A percentile compares a stretch with the other conserved stretches of the same genome.
phyloP scores from a whole-genome alignment of 2,113 vertebrate species.

The Cyprinus carpio region DNA sequence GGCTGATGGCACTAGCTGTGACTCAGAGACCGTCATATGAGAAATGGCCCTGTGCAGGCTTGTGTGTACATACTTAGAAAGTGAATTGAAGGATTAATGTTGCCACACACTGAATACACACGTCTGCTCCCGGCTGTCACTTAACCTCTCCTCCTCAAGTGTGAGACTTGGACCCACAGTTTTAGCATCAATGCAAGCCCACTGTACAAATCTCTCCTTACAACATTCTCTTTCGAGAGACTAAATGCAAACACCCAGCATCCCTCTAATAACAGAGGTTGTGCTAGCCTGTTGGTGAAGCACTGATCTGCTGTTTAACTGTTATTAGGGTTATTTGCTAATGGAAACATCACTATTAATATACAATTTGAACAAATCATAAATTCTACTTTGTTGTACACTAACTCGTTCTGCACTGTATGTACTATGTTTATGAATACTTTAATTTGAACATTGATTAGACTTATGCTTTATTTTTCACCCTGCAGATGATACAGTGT shows the following conservation, averaged over 20 bases:
- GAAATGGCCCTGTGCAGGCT: slow-evolving; percentile 9
- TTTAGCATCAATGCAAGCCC: slow-evolving; percentile 66
- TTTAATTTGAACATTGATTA: background rate
- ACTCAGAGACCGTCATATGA: slow-evolving; percentile 41
- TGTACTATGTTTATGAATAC: background rate
- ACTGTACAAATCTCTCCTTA: slow-evolving; percentile 55
- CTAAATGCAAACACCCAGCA: slow-evolving; percentile 56
- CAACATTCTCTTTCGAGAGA: slow-evolving; percentile 24
- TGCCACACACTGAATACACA: slow-evolving; percentile 68
- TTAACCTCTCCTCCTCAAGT: slow-evolving; percentile 73
- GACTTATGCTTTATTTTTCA: background rate
- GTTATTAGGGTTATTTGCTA: background rate
- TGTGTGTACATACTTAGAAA: slow-evolving; percentile 62
- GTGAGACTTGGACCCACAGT: slow-evolving; percentile 67
- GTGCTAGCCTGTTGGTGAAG: background rate
- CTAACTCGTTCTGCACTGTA: background rate
- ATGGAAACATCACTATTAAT: background rate
- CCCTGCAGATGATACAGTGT: background rate
- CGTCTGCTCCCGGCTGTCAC: slow-evolving; percentile 72
- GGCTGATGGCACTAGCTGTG: slow-evolving; percentile 33
- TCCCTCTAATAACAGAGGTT: background rate
- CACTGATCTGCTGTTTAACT: background rate
- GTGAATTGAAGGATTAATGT: slow-evolving; percentile 77
- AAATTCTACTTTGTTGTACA: background rate
- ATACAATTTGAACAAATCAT: background rate